Percentiles rank a stretch among this genome's conserved stretches.
Conservation (phyloP, 2,113 vertebrate genomes). For the Paramisgurnus dabryanus region DNA sequence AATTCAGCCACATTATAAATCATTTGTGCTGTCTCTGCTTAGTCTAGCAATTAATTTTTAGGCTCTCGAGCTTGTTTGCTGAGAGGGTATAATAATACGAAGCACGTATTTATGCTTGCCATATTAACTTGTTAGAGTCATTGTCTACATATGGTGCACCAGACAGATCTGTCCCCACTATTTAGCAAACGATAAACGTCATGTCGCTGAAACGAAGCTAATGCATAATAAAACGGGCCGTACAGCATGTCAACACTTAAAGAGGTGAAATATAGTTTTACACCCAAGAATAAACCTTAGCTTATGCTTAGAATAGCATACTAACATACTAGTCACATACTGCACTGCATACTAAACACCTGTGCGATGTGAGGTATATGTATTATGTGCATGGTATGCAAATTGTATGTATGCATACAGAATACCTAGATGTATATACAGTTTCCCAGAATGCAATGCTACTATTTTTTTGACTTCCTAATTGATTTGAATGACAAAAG, state of each 20-base stretch:
- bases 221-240: constrained; percentile 36
- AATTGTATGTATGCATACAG: not conserved
- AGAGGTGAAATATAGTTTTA: constrained; percentile 28
- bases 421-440: constrained; percentile 2
- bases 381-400: not conserved
- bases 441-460: not conserved
- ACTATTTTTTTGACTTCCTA: too few relatives aligned
- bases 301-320: not conserved
- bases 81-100: constrained; percentile 62
- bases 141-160: constrained; percentile 55
- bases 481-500: too few relatives aligned
- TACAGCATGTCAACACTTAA: constrained; percentile 19
- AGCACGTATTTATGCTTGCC: constrained; percentile 61
- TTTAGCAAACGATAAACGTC: constrained; percentile 61
- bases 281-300: not conserved
- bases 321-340: not conserved
- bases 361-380: too few relatives aligned
- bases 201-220: constrained; percentile 39
- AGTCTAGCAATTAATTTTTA: constrained; percentile 66
- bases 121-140: constrained; percentile 63
- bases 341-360: not conserved
- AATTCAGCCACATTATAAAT: constrained; percentile 64
- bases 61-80: constrained; percentile 62
- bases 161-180: constrained; percentile 56
- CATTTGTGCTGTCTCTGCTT: constrained; percentile 64